A percentile compares a stretch with the other conserved stretches of the same genome.
phyloP scores from a whole-genome alignment of 2,888 invertebrate species.

The Drepana falcataria region DNA sequence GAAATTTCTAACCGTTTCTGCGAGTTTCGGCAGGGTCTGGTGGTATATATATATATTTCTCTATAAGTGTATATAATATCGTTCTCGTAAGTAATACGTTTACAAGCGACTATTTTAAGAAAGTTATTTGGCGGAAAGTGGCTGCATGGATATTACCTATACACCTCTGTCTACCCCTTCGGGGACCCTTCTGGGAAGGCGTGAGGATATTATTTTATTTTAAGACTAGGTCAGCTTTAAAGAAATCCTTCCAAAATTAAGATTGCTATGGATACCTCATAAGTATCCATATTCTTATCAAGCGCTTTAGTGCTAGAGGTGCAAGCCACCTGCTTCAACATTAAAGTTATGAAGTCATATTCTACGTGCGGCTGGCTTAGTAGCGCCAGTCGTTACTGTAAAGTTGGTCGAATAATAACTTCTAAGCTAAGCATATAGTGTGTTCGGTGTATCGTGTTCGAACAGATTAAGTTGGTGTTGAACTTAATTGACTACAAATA shows the following conservation, averaged over 20 bases:
- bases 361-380: slow-evolving; percentile 3
- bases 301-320: background rate
- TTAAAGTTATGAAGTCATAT: slow-evolving; percentile 3
- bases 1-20: too few relatives aligned
- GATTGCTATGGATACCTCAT: background rate
- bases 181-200: too few relatives aligned
- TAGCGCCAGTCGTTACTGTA: slow-evolving; percentile 2
- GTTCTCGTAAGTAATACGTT: too few relatives aligned
- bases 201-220: too few relatives aligned
- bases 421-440: background rate
- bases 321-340: slow-evolving; percentile 1
- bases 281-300: background rate
- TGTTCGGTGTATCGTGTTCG: background rate
- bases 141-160: too few relatives aligned
- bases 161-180: too few relatives aligned
- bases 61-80: too few relatives aligned
- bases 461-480: background rate
- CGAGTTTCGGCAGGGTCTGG: too few relatives aligned
- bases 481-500: background rate
- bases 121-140: too few relatives aligned
- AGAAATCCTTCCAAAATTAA: background rate
- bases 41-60: too few relatives aligned
- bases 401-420: slow-evolving; percentile 1
- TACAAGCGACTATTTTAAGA: too few relatives aligned
- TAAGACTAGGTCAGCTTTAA: too few relatives aligned